Conservation (phyloP, 2,113 vertebrate genomes). For the Bujurquina vittata region DNA sequence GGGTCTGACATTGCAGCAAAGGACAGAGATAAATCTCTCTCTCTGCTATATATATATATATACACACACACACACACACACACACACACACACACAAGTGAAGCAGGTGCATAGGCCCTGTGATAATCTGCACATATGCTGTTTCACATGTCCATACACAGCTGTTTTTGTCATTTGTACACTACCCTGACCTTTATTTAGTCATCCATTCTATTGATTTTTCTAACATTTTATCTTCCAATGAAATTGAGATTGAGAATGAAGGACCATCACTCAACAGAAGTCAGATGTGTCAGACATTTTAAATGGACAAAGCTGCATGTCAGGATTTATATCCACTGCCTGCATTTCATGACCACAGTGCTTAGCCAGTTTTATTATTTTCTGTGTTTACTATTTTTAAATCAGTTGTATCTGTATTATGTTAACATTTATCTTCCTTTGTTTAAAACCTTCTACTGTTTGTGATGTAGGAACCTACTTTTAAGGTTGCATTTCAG, state of each 20-base stretch:
- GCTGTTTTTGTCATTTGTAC: neutral
- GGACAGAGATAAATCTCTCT: constrained; percentile 33
- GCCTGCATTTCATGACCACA: neutral
- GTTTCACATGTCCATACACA: neutral
- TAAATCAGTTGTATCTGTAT: no score
- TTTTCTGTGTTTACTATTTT: no score
- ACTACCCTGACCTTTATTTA: constrained; percentile 12
- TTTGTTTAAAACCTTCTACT: no score
- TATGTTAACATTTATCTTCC: no score
- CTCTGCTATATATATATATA: neutral
- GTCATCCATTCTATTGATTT: constrained; percentile 5
- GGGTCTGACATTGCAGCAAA: constrained; percentile 57
- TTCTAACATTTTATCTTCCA: neutral
- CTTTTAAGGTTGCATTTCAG: no score
- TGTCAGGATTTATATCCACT: neutral
- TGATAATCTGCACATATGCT: neutral
- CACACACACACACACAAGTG: neutral
- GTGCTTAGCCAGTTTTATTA: neutral
- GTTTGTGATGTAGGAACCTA: no score
- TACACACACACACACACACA: no score
- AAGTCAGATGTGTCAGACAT: neutral
- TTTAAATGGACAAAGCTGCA: neutral
- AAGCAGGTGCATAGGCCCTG: constrained; percentile 18
- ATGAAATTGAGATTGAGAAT: neutral
- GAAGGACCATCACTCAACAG: neutral